Evolutionary conservation across 2,888 invertebrate genomes (phyloP).

Genomic region (Lingula anatina): DNA sequence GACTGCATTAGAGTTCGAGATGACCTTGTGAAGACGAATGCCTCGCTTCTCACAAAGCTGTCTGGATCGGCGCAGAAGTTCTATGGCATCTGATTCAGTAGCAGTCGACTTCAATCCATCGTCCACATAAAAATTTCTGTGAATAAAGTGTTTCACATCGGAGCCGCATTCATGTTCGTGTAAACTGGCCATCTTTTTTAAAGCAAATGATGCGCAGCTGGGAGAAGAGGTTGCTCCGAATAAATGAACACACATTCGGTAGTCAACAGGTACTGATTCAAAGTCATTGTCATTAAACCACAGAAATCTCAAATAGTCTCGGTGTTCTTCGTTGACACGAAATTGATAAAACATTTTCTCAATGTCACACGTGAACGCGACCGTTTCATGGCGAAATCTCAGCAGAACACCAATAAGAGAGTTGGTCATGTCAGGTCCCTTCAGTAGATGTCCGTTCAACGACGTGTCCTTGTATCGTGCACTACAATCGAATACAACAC

Average conservation of each 20-base stretch:
- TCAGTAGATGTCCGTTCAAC: conserved; percentile 10
- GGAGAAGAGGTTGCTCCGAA: conserved; percentile 16
- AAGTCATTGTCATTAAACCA: conserved; percentile 4
- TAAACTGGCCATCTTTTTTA: conserved; percentile 10
- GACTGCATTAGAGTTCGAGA: neutral
- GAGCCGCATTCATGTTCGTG: no score
- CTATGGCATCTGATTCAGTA: no score
- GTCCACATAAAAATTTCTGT: no score
- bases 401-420: conserved; percentile 13
- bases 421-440: conserved; percentile 15
- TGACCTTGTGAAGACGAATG: neutral
- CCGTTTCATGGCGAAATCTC: conserved; percentile 3
- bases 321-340: conserved; percentile 3
- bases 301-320: conserved; percentile 13
- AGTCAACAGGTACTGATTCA: conserved; percentile 9
- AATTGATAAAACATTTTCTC: conserved; percentile 13
- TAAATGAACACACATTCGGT: conserved; percentile 13
- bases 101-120: no score
- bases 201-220: conserved; percentile 12
- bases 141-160: no score
- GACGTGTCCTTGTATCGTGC: conserved; percentile 5
- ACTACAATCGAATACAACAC: conserved; percentile 16
- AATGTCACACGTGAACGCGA: conserved; percentile 14
- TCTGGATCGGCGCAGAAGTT: no score
- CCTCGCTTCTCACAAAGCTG: no score